Percentiles rank a stretch among this genome's conserved stretches.
These are phyloP conservation scores for Centroberyx gerrardi DNA, from an alignment of 2,797 vertebrate genomes.

Conservation along the genomic window DNA sequence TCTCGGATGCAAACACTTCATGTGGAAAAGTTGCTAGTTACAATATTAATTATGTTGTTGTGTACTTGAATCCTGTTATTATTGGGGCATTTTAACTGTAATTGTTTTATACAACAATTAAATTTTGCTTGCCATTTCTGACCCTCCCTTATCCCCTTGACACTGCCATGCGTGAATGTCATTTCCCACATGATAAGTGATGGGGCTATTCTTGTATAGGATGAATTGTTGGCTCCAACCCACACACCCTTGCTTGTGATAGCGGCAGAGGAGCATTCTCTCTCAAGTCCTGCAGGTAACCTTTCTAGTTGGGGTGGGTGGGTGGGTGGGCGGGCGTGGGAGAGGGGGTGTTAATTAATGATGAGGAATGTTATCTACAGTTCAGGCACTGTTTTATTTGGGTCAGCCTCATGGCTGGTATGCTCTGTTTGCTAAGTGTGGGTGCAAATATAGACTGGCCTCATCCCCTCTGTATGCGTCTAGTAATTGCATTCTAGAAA, in stretches of 20 bases:
- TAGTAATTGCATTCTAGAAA: constrained; percentile 84
- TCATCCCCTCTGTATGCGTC: constrained; percentile 75
- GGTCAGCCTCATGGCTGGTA: constrained; percentile 64
- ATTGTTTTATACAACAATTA: neutral
- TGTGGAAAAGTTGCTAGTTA: constrained; percentile 36
- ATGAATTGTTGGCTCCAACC: constrained; percentile 59
- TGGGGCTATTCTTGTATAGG: constrained; percentile 64
- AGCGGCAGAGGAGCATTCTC: constrained; percentile 22
- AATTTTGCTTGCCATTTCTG: constrained; percentile 12
- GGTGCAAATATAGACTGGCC: constrained; percentile 79
- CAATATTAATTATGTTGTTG: constrained; percentile 20
- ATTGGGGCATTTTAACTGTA: neutral
- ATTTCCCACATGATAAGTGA: constrained; percentile 51
- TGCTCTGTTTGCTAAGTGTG: constrained; percentile 66
- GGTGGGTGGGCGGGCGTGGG: neutral
- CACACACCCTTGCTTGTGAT: constrained; percentile 49
- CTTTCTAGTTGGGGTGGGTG: constrained; percentile 33
- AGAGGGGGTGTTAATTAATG: constrained; percentile 59
- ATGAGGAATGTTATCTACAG: constrained; percentile 55
- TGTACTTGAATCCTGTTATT: neutral
- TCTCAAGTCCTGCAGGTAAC: constrained; percentile 60
- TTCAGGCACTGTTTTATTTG: constrained; percentile 61
- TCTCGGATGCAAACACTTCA: constrained; percentile 39
- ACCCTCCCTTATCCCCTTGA: constrained; percentile 45
- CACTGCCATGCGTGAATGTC: constrained; percentile 57